A percentile compares a stretch with the other conserved stretches of the same genome.
Evolutionary conservation across 1,140 invertebrate genomes (phyloP).

Genomic region (Physella acuta): DNA sequence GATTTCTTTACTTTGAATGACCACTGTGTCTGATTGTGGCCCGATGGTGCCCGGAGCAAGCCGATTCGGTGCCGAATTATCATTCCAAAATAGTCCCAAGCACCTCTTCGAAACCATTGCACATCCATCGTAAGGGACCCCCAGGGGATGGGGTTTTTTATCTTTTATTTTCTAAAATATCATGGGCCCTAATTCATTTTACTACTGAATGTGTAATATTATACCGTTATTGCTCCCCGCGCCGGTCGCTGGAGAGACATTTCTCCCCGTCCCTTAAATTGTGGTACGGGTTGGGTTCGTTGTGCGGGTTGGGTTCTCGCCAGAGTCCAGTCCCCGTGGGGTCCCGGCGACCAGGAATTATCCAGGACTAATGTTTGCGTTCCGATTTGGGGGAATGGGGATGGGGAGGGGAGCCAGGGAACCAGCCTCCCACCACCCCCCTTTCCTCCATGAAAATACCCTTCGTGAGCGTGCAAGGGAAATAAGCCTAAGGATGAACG

Average conservation of each 20-base stretch:
- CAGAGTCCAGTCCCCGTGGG: constrained; percentile 10
- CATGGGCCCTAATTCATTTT: constrained; percentile 24
- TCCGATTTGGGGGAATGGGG: constrained; percentile 4
- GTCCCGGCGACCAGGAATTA: constrained; percentile 14
- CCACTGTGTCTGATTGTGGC: constrained; percentile 6
- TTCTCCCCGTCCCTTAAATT: constrained; percentile 18
- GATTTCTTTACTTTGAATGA: constrained; percentile 16
- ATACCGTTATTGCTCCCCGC: constrained; percentile 19
- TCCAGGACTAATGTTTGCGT: constrained; percentile 21
- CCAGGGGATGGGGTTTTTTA: neutral
- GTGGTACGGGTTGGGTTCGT: constrained; percentile 23
- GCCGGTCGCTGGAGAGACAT: constrained; percentile 18
- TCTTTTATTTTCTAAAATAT: constrained; percentile 24
- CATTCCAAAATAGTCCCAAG: constrained; percentile 12
- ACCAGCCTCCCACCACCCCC: no score
- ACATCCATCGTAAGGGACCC: constrained; percentile 5
- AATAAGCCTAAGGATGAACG: constrained; percentile 17
- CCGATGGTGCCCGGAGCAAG: neutral
- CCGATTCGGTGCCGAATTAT: constrained; percentile 7
- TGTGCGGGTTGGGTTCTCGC: constrained; percentile 22
- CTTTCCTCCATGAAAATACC: constrained; percentile 7
- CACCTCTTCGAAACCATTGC: constrained; percentile 9
- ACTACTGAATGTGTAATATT: constrained; percentile 22
- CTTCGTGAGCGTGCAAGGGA: constrained; percentile 21
- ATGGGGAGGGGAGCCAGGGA: no score